Conservation (phyloP, 2,113 vertebrate genomes). For the Neogobius melanostomus region DNA sequence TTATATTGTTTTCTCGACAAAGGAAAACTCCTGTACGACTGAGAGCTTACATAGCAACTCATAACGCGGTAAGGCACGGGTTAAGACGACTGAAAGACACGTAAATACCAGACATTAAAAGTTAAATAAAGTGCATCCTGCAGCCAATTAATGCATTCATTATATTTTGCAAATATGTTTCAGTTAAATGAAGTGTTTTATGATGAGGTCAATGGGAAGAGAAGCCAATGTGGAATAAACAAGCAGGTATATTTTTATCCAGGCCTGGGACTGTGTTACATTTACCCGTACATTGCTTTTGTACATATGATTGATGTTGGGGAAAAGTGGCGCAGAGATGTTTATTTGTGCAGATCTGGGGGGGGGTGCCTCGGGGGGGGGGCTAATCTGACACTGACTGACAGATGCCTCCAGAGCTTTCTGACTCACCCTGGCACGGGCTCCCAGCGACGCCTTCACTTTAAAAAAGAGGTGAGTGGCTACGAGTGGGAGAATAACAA, state of each 20-base stretch:
- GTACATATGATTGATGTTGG: neutral
- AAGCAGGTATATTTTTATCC: neutral
- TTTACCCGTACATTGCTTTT: neutral
- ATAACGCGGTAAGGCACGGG: no score
- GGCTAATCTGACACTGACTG: slow-evolving; percentile 48
- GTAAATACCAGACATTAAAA: no score
- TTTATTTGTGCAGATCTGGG: slow-evolving; percentile 36
- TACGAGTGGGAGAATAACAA: slow-evolving; percentile 65
- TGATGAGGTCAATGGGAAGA: no score
- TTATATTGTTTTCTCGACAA: no score
- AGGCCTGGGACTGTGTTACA: neutral
- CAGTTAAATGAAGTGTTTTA: no score
- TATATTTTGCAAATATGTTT: no score
- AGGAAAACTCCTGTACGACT: no score
- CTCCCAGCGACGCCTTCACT: slow-evolving; percentile 25
- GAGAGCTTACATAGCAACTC: no score
- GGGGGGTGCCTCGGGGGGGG: slow-evolving; percentile 27
- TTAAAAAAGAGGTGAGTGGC: slow-evolving; percentile 51
- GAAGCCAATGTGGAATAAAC: no score
- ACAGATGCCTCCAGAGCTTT: slow-evolving; percentile 57
- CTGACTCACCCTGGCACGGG: slow-evolving; percentile 50
- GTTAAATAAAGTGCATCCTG: no score
- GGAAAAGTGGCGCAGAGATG: slow-evolving; percentile 9
- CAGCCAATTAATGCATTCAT: no score
- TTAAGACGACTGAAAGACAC: no score